Evolutionary conservation across 2,888 invertebrate species (phyloP).

Genomic region (Heterodera filipjevi): DNA sequence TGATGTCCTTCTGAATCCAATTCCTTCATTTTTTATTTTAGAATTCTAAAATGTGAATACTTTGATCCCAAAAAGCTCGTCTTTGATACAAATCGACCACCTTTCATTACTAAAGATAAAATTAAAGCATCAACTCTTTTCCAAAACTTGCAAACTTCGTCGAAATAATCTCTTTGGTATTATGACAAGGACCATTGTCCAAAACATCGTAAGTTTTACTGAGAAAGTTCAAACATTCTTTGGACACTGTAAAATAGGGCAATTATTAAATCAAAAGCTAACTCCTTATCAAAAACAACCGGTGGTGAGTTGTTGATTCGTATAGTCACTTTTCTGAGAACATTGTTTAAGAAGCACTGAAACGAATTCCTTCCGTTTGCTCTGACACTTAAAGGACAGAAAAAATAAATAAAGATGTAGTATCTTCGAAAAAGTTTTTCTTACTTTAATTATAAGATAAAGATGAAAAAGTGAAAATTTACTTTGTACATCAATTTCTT

Average conservation of each 20-base stretch:
- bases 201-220: constrained; percentile 47
- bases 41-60: constrained; percentile 33
- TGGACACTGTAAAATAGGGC: constrained; percentile 3
- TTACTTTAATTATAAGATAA: no score
- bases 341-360: constrained; percentile 37
- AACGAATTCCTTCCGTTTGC: constrained; percentile 51
- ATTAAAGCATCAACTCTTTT: background rate
- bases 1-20: constrained; percentile 51
- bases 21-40: background rate
- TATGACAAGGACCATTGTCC: constrained; percentile 45
- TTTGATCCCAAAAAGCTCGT: constrained; percentile 57
- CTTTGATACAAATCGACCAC: constrained; percentile 56
- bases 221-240: constrained; percentile 40
- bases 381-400: constrained; percentile 54
- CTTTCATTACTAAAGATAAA: constrained; percentile 42
- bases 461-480: constrained; percentile 14
- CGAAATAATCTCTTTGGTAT: constrained; percentile 46
- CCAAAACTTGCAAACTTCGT: constrained; percentile 27
- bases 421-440: no score
- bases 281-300: no score
- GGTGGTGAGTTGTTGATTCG: constrained; percentile 19
- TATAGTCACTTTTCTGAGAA: background rate
- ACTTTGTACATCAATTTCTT: constrained; percentile 53
- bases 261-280: background rate
- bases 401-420: no score